phyloP scores from a whole-genome alignment of 1,140 invertebrate species.

The Popillia japonica region DNA sequence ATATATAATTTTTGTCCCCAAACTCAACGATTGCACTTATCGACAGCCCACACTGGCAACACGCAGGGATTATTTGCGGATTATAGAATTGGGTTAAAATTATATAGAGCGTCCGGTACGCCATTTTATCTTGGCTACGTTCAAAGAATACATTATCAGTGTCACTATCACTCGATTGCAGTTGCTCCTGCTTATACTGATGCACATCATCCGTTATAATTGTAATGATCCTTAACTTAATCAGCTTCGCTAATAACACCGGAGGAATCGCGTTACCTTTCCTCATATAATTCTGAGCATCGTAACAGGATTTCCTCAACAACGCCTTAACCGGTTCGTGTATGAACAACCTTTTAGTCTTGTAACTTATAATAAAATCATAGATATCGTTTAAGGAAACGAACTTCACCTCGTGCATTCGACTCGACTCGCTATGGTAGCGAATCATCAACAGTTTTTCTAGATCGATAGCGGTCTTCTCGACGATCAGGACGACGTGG shows the following conservation, averaged over 20 bases:
- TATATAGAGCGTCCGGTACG: background rate
- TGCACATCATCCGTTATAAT: slow-evolving; percentile 13
- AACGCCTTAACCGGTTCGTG: background rate
- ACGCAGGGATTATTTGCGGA: background rate
- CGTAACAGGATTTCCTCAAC: slow-evolving; percentile 11
- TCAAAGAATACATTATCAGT: too few relatives aligned
- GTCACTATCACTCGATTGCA: too few relatives aligned
- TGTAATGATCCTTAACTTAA: slow-evolving; percentile 8
- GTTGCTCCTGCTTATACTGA: background rate
- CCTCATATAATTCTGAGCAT: background rate
- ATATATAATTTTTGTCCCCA: background rate
- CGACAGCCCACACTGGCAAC: background rate
- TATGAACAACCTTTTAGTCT: slow-evolving; percentile 17
- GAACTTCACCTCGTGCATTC: background rate
- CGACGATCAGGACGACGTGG: slow-evolving; percentile 1
- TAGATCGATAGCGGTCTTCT: background rate
- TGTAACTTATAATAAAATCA: slow-evolving; percentile 34
- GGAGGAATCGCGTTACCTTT: background rate
- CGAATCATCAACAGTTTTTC: slow-evolving; percentile 31
- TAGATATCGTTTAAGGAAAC: slow-evolving; percentile 17
- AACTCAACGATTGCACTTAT: slow-evolving; percentile 1
- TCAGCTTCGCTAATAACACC: slow-evolving; percentile 7
- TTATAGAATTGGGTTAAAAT: slow-evolving; percentile 22
- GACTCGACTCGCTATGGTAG: slow-evolving; percentile 26
- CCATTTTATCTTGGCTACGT: too few relatives aligned